These are phyloP conservation scores for Willisornis vidua DNA, from an alignment of 2,113 vertebrate species.

Conservation along the genomic window DNA sequence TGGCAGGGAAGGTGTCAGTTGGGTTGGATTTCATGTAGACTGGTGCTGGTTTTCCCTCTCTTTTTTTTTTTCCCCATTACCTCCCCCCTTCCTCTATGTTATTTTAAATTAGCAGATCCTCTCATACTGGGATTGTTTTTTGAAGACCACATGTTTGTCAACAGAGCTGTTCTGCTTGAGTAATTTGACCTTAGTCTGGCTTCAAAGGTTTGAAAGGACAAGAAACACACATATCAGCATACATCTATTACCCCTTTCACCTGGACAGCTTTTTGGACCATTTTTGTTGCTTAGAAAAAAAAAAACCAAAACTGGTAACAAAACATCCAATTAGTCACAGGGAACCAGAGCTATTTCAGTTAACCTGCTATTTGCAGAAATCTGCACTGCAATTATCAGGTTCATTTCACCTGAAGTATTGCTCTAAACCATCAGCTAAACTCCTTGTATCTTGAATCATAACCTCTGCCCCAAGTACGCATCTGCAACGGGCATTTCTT, in stretches of 20 bases:
- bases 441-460: neutral
- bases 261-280: slow-evolving; percentile 5
- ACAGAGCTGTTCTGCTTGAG: slow-evolving; percentile 60
- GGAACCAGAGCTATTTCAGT: neutral
- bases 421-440: neutral
- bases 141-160: slow-evolving; percentile 61
- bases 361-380: slow-evolving; percentile 27
- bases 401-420: slow-evolving; percentile 14
- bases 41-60: slow-evolving; percentile 34
- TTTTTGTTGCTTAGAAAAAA: neutral
- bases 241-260: slow-evolving; percentile 49
- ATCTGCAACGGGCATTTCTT: neutral
- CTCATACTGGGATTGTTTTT: slow-evolving; percentile 38
- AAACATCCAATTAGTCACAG: slow-evolving; percentile 35
- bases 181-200: slow-evolving; percentile 35
- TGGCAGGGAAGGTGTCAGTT: slow-evolving; percentile 52
- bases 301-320: neutral
- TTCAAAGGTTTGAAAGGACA: slow-evolving; percentile 49
- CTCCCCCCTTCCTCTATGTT: neutral
- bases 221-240: slow-evolving; percentile 24
- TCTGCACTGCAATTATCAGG: neutral
- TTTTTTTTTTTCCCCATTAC: neutral
- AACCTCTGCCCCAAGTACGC: neutral
- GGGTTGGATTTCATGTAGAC: slow-evolving; percentile 50
- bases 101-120: slow-evolving; percentile 51